Evolutionary conservation across 2,797 vertebrate genomes (phyloP).

Genomic region (Centropyge bicolor): DNA sequence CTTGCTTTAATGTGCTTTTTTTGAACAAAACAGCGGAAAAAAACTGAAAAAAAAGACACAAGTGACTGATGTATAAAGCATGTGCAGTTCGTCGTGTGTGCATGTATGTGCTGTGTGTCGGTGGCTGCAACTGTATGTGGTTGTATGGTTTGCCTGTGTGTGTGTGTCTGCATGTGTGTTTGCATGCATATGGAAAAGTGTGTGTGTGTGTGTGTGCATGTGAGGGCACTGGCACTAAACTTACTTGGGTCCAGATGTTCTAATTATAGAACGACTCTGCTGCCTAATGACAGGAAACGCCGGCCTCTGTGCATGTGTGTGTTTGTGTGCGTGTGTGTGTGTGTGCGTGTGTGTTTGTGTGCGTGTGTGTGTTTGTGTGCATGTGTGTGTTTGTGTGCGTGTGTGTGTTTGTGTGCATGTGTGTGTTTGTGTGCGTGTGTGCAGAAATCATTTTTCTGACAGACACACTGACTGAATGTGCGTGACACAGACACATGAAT

Average conservation of each 20-base stretch:
- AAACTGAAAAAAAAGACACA: conserved; percentile 38
- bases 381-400: conserved; percentile 33
- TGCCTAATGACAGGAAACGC: conserved; percentile 79
- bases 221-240: conserved; percentile 67
- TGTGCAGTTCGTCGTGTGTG: conserved; percentile 21
- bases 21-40: conserved; percentile 60
- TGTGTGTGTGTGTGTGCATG: background rate
- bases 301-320: conserved; percentile 44
- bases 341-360: conserved; percentile 22
- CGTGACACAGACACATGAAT: conserved; percentile 60
- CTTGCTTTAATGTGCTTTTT: conserved; percentile 72
- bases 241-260: conserved; percentile 79
- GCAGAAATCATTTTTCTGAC: conserved; percentile 29
- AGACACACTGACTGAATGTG: conserved; percentile 42
- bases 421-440: conserved; percentile 19
- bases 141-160: conserved; percentile 25
- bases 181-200: conserved; percentile 27
- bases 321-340: conserved; percentile 37
- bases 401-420: conserved; percentile 33
- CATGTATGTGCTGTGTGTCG: background rate
- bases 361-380: conserved; percentile 15
- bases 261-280: conserved; percentile 78
- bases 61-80: conserved; percentile 55
- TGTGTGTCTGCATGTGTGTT: conserved; percentile 26
- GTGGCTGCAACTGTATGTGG: conserved; percentile 11